Evolutionary conservation across 2,888 invertebrate species (phyloP).

Genomic region (Laothoe populi): DNA sequence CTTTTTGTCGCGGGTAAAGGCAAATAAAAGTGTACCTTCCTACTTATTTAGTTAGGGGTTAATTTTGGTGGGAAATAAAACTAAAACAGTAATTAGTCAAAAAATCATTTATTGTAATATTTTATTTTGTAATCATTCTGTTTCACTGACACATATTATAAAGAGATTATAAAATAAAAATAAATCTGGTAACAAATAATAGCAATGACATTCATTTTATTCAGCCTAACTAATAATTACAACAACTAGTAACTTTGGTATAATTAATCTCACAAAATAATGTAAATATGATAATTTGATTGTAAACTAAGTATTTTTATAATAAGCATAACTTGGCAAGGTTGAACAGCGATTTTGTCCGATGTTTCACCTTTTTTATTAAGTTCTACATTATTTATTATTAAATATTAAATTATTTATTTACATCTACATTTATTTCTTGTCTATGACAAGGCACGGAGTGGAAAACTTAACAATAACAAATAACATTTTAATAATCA

Average conservation of each 20-base stretch:
- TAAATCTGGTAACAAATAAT: background rate
- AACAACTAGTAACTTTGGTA: background rate
- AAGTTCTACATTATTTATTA: no score
- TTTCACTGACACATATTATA: no score
- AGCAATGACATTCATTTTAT: no score
- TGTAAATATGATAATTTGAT: background rate
- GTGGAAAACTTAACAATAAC: background rate
- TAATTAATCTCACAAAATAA: background rate
- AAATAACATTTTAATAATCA: background rate
- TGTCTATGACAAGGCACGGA: background rate
- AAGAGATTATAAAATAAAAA: no score
- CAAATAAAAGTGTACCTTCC: no score
- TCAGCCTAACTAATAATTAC: no score
- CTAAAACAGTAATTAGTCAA: background rate
- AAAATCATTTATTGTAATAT: slow-evolving; percentile 2
- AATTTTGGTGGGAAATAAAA: background rate
- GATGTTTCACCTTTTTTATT: background rate
- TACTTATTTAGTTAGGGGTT: no score
- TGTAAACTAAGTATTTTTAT: background rate
- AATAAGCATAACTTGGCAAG: background rate
- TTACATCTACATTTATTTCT: no score
- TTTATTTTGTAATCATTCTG: background rate
- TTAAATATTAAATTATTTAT: no score
- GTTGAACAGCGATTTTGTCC: background rate
- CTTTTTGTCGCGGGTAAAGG: no score